phyloP scores from a whole-genome alignment of 2,113 vertebrate genomes.

The Corythoichthys intestinalis region DNA sequence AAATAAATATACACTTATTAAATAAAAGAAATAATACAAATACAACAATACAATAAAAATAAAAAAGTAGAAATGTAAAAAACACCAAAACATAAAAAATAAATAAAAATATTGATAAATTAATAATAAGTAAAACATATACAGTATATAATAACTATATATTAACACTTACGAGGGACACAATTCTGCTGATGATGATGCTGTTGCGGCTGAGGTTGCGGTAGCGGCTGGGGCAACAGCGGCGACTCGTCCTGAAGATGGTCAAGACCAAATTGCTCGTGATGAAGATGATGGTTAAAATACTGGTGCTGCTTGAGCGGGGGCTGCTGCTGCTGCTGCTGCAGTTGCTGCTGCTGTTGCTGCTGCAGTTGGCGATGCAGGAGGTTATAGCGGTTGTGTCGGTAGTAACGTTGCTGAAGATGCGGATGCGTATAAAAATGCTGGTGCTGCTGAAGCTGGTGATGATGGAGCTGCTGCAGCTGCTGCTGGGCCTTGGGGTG shows the following conservation, averaged over 20 bases:
- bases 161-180: background rate
- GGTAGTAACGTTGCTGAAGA: background rate
- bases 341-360: background rate
- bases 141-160: too few species aligned
- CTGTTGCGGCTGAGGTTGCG: background rate
- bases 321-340: background rate
- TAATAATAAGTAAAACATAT: too few species aligned
- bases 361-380: background rate
- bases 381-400: background rate
- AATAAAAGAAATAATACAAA: too few species aligned
- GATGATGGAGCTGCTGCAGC: background rate
- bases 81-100: too few species aligned
- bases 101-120: too few species aligned
- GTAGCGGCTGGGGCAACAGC: background rate
- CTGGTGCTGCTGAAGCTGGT: background rate
- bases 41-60: too few species aligned
- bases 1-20: too few species aligned
- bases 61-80: too few species aligned
- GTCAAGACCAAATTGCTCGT: background rate
- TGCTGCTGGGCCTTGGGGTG: conserved; percentile 4
- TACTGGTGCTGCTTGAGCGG: background rate
- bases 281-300: background rate
- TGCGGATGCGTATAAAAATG: background rate
- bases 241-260: background rate
- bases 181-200: background rate